Evolutionary conservation across 2,113 vertebrate genomes (phyloP).

Genomic region (Natator depressus): DNA sequence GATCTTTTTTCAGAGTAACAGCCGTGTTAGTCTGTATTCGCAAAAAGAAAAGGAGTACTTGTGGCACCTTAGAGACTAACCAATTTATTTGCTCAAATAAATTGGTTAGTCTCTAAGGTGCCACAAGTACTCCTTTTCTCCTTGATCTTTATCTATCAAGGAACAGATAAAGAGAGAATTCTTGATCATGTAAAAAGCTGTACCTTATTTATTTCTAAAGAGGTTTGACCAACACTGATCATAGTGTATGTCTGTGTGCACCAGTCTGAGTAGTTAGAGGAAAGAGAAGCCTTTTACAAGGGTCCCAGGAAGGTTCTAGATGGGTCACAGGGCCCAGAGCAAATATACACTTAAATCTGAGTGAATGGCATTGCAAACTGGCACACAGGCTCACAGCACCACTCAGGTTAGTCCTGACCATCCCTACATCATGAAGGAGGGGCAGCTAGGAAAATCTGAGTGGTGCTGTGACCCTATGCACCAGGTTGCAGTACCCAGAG

Average conservation of each 20-base stretch:
- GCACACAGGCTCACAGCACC: background rate
- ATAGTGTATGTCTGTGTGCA: background rate
- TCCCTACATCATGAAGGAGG: background rate
- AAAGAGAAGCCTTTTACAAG: background rate
- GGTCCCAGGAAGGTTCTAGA: background rate
- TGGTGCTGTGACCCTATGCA: background rate
- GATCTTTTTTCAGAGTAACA: no score
- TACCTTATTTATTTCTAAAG: background rate
- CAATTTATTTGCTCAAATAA: no score
- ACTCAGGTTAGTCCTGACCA: background rate
- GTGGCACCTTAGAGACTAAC: no score
- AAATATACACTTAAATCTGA: background rate
- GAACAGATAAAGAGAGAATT: constrained; percentile 41
- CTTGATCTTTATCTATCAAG: background rate
- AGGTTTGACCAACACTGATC: constrained; percentile 25
- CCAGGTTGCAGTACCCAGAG: background rate
- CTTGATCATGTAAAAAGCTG: background rate
- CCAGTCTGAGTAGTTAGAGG: background rate
- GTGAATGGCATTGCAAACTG: background rate
- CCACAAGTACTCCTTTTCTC: background rate
- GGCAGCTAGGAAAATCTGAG: background rate
- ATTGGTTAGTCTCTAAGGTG: no score
- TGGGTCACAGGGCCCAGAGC: background rate
- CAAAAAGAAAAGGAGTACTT: no score
- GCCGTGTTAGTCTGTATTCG: no score